Evolutionary conservation across 2,888 invertebrate species (phyloP).

Genomic region (Steinernema carpocapsae): DNA sequence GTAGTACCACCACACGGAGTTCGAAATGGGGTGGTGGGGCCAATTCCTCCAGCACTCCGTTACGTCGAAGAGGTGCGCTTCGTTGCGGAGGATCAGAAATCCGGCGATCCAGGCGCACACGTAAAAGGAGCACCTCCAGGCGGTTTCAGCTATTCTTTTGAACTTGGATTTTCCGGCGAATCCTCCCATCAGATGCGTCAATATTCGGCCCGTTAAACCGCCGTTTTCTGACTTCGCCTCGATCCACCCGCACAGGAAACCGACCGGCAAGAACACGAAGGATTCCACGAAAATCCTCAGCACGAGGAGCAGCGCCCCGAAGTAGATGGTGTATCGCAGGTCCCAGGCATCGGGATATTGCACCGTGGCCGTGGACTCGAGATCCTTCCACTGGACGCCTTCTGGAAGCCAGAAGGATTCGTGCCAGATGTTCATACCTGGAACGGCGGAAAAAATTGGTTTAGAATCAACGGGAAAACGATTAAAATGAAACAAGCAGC

Average conservation of each 20-base stretch:
- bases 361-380: constrained; percentile 49
- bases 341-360: constrained; percentile 55
- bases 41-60: constrained; percentile 64
- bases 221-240: constrained; percentile 39
- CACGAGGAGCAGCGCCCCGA: constrained; percentile 44
- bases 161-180: constrained; percentile 49
- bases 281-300: constrained; percentile 55
- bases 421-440: constrained; percentile 48
- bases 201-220: constrained; percentile 35
- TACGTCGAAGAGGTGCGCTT: constrained; percentile 59
- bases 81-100: constrained; percentile 52
- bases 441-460: neutral
- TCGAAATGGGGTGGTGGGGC: constrained; percentile 74
- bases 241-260: constrained; percentile 55
- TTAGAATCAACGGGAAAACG: no score
- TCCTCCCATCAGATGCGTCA: constrained; percentile 36
- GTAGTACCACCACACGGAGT: constrained; percentile 77
- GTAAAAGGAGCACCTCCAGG: constrained; percentile 63
- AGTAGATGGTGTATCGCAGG: constrained; percentile 39
- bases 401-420: constrained; percentile 64
- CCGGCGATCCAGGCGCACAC: constrained; percentile 53
- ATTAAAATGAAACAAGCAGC: no score
- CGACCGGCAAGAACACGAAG: constrained; percentile 58
- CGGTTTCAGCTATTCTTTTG: constrained; percentile 66
- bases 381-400: constrained; percentile 58